Evolutionary conservation across 2,888 invertebrate species (phyloP), one percentile per base, ranked within the genome.

Genomic region (Rhopalosiphum nymphaeae): DNA sequence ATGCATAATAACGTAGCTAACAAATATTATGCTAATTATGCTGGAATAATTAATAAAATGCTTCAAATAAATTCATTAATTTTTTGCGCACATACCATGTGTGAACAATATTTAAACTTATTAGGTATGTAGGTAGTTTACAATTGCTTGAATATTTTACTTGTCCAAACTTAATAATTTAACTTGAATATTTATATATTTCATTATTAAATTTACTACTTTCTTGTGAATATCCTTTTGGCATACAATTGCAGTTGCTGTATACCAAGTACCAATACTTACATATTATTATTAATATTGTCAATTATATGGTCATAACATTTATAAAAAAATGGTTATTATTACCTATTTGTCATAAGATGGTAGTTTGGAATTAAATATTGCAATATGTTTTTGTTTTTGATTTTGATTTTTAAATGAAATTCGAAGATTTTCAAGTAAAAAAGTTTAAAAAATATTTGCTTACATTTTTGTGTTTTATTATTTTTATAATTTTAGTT

Each of bases 41-140:
- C 21, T 36, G 21, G 21, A 67, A n/a, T 78, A 36, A 78, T 78
- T 78, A 78, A 36, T 78, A 78, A 78, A 78, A 78, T 78, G 21
- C 36, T 78, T 25, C 78, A 78, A 36, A 78, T 78, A 78, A 78
- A 78, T 78, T 78, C 78, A 78, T 78, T 78, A 78, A 36, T 78
- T 21, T 78, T 78, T 78, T 78, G 21, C 21, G 21, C 36, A 36
- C 36, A 36, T 36, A 21, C 9, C n/a, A 7, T 13, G 67, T n/a
- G n/a, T 67, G 36, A 78, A 78, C 21, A 78, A 78, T 78, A 78
- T 42, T 78, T 36, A 78, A 78, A 78, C 36, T 67, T 78, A 78
- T 21, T 67, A 36, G 5, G 67, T n/a, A 16, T 36, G 9, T 78
- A 78, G 1, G 9, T 78, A 78, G 1, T 36, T 78, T 78, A 9